These are phyloP conservation scores for Drosophila eohydei DNA, from an alignment of 2,888 invertebrate species.

Conservation along the genomic window DNA sequence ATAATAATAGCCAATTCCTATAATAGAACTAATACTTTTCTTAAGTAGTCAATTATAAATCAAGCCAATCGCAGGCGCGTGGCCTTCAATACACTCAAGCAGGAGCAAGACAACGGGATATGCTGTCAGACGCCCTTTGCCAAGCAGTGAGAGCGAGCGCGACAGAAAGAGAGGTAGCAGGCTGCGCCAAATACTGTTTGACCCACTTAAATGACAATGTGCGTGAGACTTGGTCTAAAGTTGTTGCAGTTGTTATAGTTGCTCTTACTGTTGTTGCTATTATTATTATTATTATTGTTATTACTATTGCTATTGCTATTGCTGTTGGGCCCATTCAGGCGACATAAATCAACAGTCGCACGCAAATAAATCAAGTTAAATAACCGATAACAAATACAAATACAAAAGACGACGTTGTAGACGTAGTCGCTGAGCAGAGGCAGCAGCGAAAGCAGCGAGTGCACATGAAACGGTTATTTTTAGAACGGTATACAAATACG, in stretches of 20 bases:
- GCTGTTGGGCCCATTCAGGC: constrained; percentile 48
- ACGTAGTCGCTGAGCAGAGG: constrained; percentile 9
- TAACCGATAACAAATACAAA: constrained; percentile 77
- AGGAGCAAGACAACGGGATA: constrained; percentile 17
- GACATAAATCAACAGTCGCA: constrained; percentile 76
- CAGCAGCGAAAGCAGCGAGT: constrained; percentile 37
- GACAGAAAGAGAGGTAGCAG: constrained; percentile 2
- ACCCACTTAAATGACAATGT: constrained; percentile 74
- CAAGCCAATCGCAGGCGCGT: constrained; percentile 17
- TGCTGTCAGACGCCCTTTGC: background rate
- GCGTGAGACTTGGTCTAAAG: constrained; percentile 60
- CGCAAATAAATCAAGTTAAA: constrained; percentile 80
- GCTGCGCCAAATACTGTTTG: constrained; percentile 71
- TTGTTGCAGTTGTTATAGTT: constrained; percentile 21
- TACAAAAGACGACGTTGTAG: constrained; percentile 22
- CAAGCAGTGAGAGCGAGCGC: constrained; percentile 3
- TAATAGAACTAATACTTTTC: background rate
- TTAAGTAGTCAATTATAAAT: constrained; percentile 4
- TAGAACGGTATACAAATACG: constrained; percentile 62
- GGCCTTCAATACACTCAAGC: constrained; percentile 19
- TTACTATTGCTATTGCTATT: constrained; percentile 22
- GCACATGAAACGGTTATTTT: constrained; percentile 73
- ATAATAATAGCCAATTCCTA: background rate
- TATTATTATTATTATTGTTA: constrained; percentile 14
- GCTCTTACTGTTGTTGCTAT: constrained; percentile 22